A percentile compares a stretch with the other conserved stretches of the same genome.
Evolutionary conservation across 2,113 vertebrate species (phyloP).

Genomic region (Ophthalmolycus amberensis): DNA sequence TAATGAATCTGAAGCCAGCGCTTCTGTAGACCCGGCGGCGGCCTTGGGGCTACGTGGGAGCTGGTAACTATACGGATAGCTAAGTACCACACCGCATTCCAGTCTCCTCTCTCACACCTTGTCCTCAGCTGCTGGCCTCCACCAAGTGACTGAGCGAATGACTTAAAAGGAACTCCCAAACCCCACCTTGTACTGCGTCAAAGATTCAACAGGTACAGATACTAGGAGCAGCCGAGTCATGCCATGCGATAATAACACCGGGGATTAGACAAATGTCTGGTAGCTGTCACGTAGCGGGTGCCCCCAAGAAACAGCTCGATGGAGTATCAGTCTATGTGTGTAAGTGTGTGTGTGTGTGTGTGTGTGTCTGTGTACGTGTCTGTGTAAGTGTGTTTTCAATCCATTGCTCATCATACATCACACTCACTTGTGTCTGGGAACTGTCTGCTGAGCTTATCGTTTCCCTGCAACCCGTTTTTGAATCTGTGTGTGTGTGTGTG

Average conservation of each 20-base stretch:
- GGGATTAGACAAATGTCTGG: conserved; percentile 4
- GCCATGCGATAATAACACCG: neutral
- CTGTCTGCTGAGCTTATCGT: conserved; percentile 52
- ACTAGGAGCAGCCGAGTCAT: neutral
- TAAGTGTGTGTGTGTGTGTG: neutral
- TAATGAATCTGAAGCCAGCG: conserved; percentile 33
- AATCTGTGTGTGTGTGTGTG: conserved; percentile 13
- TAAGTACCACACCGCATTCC: conserved; percentile 58
- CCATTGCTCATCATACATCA: conserved; percentile 48
- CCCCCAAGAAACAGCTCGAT: conserved; percentile 1
- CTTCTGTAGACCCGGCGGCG: conserved; percentile 21
- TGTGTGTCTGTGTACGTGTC: neutral
- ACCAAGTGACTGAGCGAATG: neutral
- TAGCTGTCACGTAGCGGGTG: neutral
- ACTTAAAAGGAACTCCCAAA: conserved; percentile 16
- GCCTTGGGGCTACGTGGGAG: conserved; percentile 50
- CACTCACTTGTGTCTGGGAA: conserved; percentile 38
- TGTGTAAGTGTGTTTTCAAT: neutral
- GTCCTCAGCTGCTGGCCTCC: conserved; percentile 12
- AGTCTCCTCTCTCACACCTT: conserved; percentile 54
- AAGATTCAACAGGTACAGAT: conserved; percentile 27
- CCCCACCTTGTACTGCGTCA: conserved; percentile 7
- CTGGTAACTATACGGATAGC: conserved; percentile 36
- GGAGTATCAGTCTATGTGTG: neutral
- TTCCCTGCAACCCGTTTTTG: conserved; percentile 14